Base-by-base conservation (phyloP, 2,888 invertebrate genomes). In the Bursaphelenchus okinawaensis region DNA sequence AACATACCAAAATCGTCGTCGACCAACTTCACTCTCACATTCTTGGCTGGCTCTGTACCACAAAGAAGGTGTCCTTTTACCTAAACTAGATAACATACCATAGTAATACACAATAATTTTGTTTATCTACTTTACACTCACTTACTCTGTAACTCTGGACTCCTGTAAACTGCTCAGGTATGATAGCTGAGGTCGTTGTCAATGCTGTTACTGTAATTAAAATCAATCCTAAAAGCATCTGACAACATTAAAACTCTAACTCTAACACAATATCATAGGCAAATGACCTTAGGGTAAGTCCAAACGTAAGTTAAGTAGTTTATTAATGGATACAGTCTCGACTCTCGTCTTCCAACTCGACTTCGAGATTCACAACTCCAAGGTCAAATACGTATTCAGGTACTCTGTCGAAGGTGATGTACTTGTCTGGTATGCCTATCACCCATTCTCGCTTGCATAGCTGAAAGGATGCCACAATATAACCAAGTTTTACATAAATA, bases 361-460 rank as follows among this genome's bases (percentile, higher is more conserved):
- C 75, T 67, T 79, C 75, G 31, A 79, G 58, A 65, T 77, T 79
- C 62, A 77, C 28, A 7, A 51, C 59, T 40, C 80, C 73, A 26
- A 75, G 55, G 58, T 72, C 59, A 69, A 79, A 72, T 22, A 69
- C 22, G 50, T 70, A 60, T 23, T 59, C 60, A 12, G 75, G 66
- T 12, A 19, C 59, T 8, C 55, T 51, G 1, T 75, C 73, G 51
- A 68, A 67, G n/a, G 67, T 68, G 28, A 82, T 79, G 70, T 80
- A 81, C 57, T 80, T 79, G 62, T 73, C 71, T 7, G 81, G 80
- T 56, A 81, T 74, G 29, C 73, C 71, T 55, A 81, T 78, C 4
- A 72, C 72, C 81, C 81, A 82, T 65, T 77, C 77, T 8, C 81
- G 69, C 63, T 77, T 76, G 62, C 81, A 81, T 0, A 75, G 74